Base-by-base conservation (phyloP, 2,888 invertebrate genomes). In the Pachymerium ferrugineum region DNA sequence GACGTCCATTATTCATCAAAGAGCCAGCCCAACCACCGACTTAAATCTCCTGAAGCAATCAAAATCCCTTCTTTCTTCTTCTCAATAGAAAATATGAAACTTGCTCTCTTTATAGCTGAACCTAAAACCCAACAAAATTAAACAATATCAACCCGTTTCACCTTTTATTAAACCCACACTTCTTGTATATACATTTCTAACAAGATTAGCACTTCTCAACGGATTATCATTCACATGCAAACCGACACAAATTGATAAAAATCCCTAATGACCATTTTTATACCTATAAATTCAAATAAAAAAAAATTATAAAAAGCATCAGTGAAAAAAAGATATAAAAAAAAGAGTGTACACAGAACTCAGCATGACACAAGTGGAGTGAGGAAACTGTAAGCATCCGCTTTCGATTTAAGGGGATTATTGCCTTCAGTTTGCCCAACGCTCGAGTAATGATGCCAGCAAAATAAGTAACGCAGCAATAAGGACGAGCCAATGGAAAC, bases 41-140 rank as follows among this genome's bases (percentile, higher is more conserved):
- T 47, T 47, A 47, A 47, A 47, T 47, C 47, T 47, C 47, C 47
- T 47, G 47, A 47, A 19, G 47, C 47, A 47, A 47, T 47, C 47
- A 47, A 47, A 47, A 47, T 47, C 47, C 47, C 47, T 47, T n/a
- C n/a, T n/a, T 47, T 47, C 47, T 47, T 47, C 47, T 47, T 47
- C 47, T 47, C 47, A 47, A 47, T 47, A 47, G 47, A 47, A 47
- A 47, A 47, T 47, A 47, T 47, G 47, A 47, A 47, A 47, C 47
- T 22, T 16, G 19, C 47, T 47, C n/a, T n/a, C n/a, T n/a, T n/a
- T n/a, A n/a, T n/a, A n/a, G n/a, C n/a, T n/a, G n/a, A n/a, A n/a
- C n/a, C n/a, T n/a, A n/a, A n/a, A n/a, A n/a, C n/a, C 47, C 47
- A 47, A 47, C 47, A 47, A 47, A 14, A 47, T 47, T 47, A 47